These are phyloP conservation scores for Oplegnathus fasciatus DNA, from an alignment of 2,113 vertebrate species.

Conservation along the genomic window DNA sequence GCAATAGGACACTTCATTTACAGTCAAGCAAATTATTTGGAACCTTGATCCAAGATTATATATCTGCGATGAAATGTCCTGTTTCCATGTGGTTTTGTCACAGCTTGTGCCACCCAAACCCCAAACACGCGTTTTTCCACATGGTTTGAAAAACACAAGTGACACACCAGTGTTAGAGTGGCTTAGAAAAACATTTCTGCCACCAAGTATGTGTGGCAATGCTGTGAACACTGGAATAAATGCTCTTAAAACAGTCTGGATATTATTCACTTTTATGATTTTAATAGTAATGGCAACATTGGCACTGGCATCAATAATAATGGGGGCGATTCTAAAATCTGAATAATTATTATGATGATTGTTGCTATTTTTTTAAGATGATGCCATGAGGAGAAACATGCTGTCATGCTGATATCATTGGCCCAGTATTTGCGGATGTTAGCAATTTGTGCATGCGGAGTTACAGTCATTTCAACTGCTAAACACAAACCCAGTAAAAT, in stretches of 20 bases:
- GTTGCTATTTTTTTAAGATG: conserved; percentile 16
- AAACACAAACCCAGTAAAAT: conserved; percentile 68
- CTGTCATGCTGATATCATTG: conserved; percentile 41
- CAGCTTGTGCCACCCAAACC: conserved; percentile 77
- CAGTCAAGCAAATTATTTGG: conserved; percentile 65
- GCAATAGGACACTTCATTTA: conserved; percentile 56
- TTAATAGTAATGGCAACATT: conserved; percentile 28
- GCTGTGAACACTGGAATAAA: conserved; percentile 63
- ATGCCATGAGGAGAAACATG: conserved; percentile 20
- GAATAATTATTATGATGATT: conserved; percentile 37
- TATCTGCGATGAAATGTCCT: conserved; percentile 73
- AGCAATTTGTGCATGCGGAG: conserved; percentile 63
- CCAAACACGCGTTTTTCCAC: conserved; percentile 76
- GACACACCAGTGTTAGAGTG: conserved; percentile 63
- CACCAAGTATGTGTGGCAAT: conserved; percentile 61
- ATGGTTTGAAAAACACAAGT: conserved; percentile 70
- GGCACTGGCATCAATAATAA: conserved; percentile 23
- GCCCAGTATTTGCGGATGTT: conserved; percentile 43
- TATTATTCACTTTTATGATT: conserved; percentile 46
- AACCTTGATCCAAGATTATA: conserved; percentile 66
- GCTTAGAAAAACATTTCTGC: conserved; percentile 56
- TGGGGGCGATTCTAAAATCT: neutral
- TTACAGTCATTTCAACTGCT: conserved; percentile 62
- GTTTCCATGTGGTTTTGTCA: conserved; percentile 77
- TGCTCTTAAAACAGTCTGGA: conserved; percentile 40